phyloP scores from a whole-genome alignment of 1,140 invertebrate species.

The Tetramorium alpestre region DNA sequence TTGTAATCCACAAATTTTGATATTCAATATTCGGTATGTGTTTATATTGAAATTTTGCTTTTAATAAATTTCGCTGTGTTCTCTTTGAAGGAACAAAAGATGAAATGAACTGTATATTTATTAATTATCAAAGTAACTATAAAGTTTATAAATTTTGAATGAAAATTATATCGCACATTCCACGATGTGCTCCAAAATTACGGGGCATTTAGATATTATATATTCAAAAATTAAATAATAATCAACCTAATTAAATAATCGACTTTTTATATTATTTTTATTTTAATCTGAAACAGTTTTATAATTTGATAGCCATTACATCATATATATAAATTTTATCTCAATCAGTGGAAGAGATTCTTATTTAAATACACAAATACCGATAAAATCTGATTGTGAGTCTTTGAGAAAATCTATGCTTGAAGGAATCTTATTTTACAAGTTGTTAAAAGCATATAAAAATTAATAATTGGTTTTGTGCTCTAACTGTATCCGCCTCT shows the following conservation, averaged over 20 bases:
- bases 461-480: too few species aligned
- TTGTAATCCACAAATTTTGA: neutral
- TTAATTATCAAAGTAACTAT: neutral
- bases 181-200: neutral
- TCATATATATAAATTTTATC: neutral
- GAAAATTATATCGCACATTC: conserved; percentile 1
- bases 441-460: too few species aligned
- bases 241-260: neutral
- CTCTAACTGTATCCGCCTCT: too few species aligned
- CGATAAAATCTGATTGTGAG: neutral
- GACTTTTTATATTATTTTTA: neutral
- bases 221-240: neutral
- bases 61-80: neutral
- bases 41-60: conserved; percentile 3
- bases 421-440: conserved; percentile 2
- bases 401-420: neutral
- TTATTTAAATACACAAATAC: neutral
- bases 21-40: neutral
- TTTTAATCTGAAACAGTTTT: neutral
- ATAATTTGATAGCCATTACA: neutral
- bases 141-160: neutral
- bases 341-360: neutral
- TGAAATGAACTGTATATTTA: neutral
- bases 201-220: neutral
- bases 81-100: conserved; percentile 9